Evolutionary conservation across 2,113 vertebrate species (phyloP), one percentile per base, ranked within the genome.

Genomic region (Polyodon spathula): DNA sequence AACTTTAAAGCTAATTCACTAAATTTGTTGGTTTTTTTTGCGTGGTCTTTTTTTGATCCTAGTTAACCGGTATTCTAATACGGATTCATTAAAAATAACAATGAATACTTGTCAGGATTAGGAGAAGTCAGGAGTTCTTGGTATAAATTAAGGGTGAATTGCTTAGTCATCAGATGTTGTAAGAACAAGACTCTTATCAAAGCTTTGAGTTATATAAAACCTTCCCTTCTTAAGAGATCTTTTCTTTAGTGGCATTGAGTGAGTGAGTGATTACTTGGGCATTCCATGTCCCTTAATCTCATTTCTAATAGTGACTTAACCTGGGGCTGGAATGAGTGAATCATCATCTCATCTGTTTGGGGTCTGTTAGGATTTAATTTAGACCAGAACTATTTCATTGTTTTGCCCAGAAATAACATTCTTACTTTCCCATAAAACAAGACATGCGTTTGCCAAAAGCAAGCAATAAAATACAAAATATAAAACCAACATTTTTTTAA

Each of bases 121-220:
- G 75, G 64, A 78, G 78, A 79, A 73, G 82, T 73, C 69, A 64
- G 77, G 69, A 69, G 44, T 10, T 46, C 63, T 65, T 66, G 72
- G 75, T 70, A 76, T 87, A 84, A 86, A 85, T 56, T 76, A 68
- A 79, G 82, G 67, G 77, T 76, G 76, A 79, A 70, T 63, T 75
- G 71, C 80, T 87, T 81, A 84, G 79, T 84, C 85, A 83, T 86
- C 80, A 76, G 84, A 86, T 87, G 83, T 69, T 81, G 85, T 86
- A 81, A 83, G 76, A 82, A 76, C 61, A 69, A 61, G 53, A 64
- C 74, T 64, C 68, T 81, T 84, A 82, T 84, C 80, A 85, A 78
- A 82, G 79, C 76, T 69, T 71, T 63, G 44, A 4, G 80, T 77
- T 84, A 69, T 78, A 80, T 81, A 83, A 82, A 79, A 72, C 66